Conservation (phyloP, 2,113 vertebrate species). For the Grallaria varia region DNA sequence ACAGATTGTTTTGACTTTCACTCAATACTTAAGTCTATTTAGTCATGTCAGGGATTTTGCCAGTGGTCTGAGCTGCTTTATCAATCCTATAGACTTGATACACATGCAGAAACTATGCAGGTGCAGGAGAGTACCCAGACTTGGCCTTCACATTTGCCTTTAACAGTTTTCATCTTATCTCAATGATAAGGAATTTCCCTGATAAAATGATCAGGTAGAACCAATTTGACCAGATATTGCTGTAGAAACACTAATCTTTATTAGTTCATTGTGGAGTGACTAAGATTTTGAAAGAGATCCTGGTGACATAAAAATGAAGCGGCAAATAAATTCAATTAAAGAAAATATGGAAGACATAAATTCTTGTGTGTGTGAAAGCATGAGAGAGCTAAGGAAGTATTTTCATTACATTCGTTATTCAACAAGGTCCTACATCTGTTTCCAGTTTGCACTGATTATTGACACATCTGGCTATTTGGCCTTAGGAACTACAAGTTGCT, state of each 20-base stretch:
- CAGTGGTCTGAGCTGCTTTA: not conserved
- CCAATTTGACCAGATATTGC: not conserved
- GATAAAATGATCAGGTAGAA: constrained; percentile 12
- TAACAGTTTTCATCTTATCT: constrained; percentile 37
- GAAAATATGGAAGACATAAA: constrained; percentile 73
- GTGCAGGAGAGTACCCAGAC: not conserved
- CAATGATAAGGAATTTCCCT: not conserved
- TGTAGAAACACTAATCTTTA: constrained; percentile 37
- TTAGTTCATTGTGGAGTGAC: not conserved
- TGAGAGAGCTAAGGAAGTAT: constrained; percentile 78
- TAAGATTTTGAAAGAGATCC: constrained; percentile 34
- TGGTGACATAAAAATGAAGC: constrained; percentile 39
- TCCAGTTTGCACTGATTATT: constrained; percentile 83
- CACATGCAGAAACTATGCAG: not conserved
- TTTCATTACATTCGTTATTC: constrained; percentile 81
- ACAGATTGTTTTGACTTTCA: constrained; percentile 30
- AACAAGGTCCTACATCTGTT: constrained; percentile 82
- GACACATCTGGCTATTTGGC: constrained; percentile 86
- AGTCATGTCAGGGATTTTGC: not conserved
- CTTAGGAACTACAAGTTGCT: constrained; percentile 78
- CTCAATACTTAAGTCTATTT: not conserved
- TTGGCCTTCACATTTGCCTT: constrained; percentile 20
- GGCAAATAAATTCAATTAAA: constrained; percentile 12
- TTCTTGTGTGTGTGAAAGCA: constrained; percentile 71
- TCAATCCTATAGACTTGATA: not conserved